These are phyloP conservation scores for Spilosoma lubricipeda DNA, from an alignment of 2,888 invertebrate genomes.

Conservation along the genomic window DNA sequence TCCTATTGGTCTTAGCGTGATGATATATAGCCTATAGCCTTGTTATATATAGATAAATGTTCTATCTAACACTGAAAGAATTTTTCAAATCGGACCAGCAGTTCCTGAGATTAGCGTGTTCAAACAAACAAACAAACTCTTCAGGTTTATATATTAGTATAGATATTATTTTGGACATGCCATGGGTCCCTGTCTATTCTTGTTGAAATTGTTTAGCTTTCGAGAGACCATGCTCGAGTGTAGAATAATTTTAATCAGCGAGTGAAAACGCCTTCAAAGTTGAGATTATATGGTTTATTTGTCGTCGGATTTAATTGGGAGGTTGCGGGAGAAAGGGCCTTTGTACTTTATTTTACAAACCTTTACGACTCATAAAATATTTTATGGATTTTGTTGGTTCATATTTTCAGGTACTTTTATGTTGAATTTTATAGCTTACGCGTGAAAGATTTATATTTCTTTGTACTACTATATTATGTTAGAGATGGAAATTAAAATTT, in stretches of 20 bases:
- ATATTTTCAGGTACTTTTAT: conserved; percentile 6
- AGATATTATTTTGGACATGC: conserved; percentile 43
- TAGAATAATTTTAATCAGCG: conserved; percentile 50
- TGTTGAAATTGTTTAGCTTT: conserved; percentile 33
- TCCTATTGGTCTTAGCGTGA: too few species aligned
- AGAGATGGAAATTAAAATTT: neutral
- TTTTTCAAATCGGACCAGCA: too few species aligned
- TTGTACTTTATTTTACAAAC: conserved; percentile 12
- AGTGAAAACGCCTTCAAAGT: conserved; percentile 30
- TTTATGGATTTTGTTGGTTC: conserved; percentile 12
- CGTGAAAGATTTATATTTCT: conserved; percentile 4
- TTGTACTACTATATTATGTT: neutral
- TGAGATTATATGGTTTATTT: conserved; percentile 35
- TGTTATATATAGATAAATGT: too few species aligned
- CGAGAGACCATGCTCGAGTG: conserved; percentile 26
- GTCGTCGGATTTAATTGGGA: conserved; percentile 35
- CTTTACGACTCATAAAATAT: conserved; percentile 8
- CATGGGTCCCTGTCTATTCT: conserved; percentile 40
- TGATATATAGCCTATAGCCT: too few species aligned
- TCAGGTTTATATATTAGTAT: too few species aligned
- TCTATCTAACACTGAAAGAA: too few species aligned
- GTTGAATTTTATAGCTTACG: conserved; percentile 1
- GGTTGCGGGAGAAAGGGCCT: conserved; percentile 4
- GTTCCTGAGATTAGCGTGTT: too few species aligned
- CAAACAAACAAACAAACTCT: too few species aligned